Evolutionary conservation across 1,140 invertebrate genomes (phyloP).

Genomic region (Drosophila dunni): DNA sequence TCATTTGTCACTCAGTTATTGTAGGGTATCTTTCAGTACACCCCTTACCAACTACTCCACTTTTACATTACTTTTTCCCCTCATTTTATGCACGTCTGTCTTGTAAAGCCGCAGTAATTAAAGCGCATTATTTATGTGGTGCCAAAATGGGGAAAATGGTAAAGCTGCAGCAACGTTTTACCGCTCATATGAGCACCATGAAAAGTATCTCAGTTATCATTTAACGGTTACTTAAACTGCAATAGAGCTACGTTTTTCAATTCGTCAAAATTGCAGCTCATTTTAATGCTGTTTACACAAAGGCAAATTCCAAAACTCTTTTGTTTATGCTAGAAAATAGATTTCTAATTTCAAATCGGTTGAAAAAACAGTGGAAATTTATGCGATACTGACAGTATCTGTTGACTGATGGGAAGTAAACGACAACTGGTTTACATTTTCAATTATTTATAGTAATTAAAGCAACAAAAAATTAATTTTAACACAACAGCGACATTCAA

Average conservation of each 20-base stretch:
- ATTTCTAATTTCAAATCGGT: neutral
- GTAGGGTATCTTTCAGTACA: constrained; percentile 1
- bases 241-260: constrained; percentile 24
- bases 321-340: constrained; percentile 6
- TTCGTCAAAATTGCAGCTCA: constrained; percentile 10
- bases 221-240: constrained; percentile 1
- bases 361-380: neutral
- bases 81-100: constrained; percentile 21
- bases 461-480: neutral
- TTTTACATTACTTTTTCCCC: neutral
- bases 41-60: neutral
- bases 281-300: constrained; percentile 6
- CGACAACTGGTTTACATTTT: neutral
- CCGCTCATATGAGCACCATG: neutral
- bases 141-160: constrained; percentile 33
- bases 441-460: neutral
- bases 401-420: constrained; percentile 3
- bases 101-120: constrained; percentile 71
- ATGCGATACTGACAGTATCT: constrained; percentile 8
- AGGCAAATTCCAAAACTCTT: constrained; percentile 7
- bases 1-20: neutral
- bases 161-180: constrained; percentile 50
- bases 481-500: neutral
- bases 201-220: constrained; percentile 5
- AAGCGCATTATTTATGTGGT: constrained; percentile 66